phyloP scores from a whole-genome alignment of 2,888 invertebrate genomes.

The Acleris laterana region DNA sequence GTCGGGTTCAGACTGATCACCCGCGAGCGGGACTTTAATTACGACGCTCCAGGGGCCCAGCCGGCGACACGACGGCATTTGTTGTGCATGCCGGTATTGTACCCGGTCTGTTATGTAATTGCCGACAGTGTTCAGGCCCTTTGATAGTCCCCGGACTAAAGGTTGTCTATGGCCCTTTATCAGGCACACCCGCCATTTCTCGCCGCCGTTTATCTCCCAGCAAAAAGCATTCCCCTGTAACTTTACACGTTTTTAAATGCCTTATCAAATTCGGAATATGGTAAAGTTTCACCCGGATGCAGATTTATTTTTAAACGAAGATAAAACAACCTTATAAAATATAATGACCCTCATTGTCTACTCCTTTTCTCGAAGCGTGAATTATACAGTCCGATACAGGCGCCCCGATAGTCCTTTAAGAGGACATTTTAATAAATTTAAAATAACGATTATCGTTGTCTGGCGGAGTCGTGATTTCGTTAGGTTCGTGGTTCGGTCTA shows the following conservation, averaged over 20 bases:
- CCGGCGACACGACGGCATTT: slow-evolving; percentile 71
- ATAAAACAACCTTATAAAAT: slow-evolving; percentile 57
- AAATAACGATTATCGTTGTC: slow-evolving; percentile 84
- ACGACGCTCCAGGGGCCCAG: slow-evolving; percentile 74
- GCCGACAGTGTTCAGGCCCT: slow-evolving; percentile 60
- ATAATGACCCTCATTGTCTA: slow-evolving; percentile 73
- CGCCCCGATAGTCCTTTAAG: slow-evolving; percentile 81
- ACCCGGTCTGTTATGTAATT: slow-evolving; percentile 65
- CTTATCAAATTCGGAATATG: slow-evolving; percentile 22
- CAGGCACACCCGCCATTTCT: slow-evolving; percentile 28
- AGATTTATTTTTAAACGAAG: slow-evolving; percentile 46
- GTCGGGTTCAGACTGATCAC: slow-evolving; percentile 53
- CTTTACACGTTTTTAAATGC: slow-evolving; percentile 20
- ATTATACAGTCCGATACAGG: slow-evolving; percentile 83
- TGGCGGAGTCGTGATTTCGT: slow-evolving; percentile 83
- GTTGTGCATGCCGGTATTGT: slow-evolving; percentile 62
- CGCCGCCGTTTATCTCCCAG: slow-evolving; percentile 35
- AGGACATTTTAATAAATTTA: slow-evolving; percentile 85
- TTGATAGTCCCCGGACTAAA: slow-evolving; percentile 48
- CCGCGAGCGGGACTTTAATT: slow-evolving; percentile 69
- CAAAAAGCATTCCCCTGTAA: slow-evolving; percentile 35
- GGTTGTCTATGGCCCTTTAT: slow-evolving; percentile 34
- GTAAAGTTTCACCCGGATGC: slow-evolving; percentile 28
- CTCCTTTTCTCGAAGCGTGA: slow-evolving; percentile 75
- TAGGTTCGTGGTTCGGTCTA: slow-evolving; percentile 79